Base-by-base conservation (phyloP, 2,888 invertebrate species). In the Tyria jacobaeae region DNA sequence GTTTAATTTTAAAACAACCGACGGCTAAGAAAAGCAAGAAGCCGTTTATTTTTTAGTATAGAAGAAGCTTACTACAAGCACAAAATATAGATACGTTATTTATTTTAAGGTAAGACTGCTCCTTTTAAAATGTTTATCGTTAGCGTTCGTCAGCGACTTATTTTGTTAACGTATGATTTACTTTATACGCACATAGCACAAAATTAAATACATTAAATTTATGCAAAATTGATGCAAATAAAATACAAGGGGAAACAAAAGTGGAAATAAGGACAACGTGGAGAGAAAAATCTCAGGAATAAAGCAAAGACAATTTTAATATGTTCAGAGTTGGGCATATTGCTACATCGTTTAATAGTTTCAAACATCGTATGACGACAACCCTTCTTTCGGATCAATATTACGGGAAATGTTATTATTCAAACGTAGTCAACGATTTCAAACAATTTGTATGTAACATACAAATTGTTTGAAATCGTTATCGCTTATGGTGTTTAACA, bases 271-370 rank as follows among this genome's bases (percentile, higher is more conserved):
- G 47, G 25, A 67, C 35, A 25, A 31, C 9, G 27, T 44, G 54
- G 35, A 63, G 35, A 35, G 55, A 58, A 65, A 61, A 62, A 65
- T 65, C 49, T 58, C 24, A 35, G 62, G 64, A 65, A 73, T 60
- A 62, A 53, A 56, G 57, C 54, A 39, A 31, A 50, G 57, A 64
- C 61, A 59, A 70, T 64, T 60, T 70, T 48, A 53, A 41, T 63
- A 58, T 65, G 35, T 60, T 41, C 37, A 39, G 21, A 57, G 52
- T 63, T 67, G 47, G 34, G 53, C 53, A 58, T 58, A 63, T 63
- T 58, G 55, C 51, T 51, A 60, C 62, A 65, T 58, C 60, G 60
- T 65, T 66, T 57, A 60, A 67, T 50, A 62, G 48, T 57, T 54
- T 62, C 6, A 44, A 44, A 44, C 12, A 17, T 21, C 4, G 21